Percentiles rank a stretch among this genome's conserved stretches.
Conservation (phyloP, 2,888 invertebrate species). For the Mythimna albipuncta region DNA sequence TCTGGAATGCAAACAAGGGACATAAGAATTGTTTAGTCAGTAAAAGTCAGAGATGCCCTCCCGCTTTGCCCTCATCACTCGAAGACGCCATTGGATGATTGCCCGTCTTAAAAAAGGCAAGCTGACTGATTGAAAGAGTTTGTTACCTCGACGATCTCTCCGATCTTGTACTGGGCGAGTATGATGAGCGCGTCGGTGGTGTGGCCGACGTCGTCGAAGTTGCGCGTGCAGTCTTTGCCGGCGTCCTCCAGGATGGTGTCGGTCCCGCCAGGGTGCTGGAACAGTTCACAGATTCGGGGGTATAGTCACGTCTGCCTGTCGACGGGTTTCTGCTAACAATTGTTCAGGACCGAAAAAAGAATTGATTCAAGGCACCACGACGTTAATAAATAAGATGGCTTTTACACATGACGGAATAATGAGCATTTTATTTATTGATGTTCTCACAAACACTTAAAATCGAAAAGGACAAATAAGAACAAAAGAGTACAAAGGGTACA, state of each 20-base stretch:
- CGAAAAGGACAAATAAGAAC: no score
- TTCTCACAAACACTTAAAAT: no score
- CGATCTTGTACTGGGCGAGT: constrained; percentile 92
- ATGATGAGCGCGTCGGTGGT: constrained; percentile 91
- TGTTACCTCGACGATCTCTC: constrained; percentile 91
- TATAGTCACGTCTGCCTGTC: not conserved
- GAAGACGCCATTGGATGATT: no score
- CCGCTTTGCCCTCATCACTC: no score
- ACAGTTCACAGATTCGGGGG: constrained; percentile 4
- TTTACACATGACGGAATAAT: not conserved
- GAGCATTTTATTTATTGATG: not conserved
- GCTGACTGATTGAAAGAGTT: not conserved
- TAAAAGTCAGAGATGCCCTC: no score
- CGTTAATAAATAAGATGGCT: not conserved
- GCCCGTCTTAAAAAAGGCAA: no score
- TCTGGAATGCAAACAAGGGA: no score
- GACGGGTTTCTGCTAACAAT: not conserved
- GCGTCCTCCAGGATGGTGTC: constrained; percentile 92
- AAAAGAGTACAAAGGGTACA: not conserved
- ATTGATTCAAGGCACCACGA: not conserved
- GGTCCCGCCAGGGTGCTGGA: constrained; percentile 93
- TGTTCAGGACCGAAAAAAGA: not conserved
- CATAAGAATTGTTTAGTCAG: no score
- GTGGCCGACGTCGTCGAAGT: constrained; percentile 93
- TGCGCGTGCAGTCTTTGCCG: constrained; percentile 91